Base-by-base conservation (phyloP, 2,113 vertebrate genomes). In the Muntiacus muntjak region DNA sequence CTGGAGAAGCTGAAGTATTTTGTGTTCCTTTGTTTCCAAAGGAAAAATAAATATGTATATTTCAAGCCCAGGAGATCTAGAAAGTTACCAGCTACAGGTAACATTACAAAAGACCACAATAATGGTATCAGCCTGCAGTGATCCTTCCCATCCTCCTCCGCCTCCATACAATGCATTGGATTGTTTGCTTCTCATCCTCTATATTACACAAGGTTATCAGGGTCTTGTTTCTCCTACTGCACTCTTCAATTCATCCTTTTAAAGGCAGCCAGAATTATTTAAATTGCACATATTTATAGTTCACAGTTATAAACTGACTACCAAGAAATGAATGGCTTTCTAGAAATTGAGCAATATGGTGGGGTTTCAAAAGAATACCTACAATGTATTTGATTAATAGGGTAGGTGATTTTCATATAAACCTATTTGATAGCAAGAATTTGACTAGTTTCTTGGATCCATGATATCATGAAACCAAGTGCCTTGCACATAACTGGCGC, bases 31-130 rank as follows among this genome's bases (percentile, higher is more conserved):
- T 76, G 55, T 79, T 93, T 95, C 55, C 50, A 87, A 89, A 54
- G 21, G 54, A 89, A 96, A 94, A 57, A 87, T 64, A 83, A 95
- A 78, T 87, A 89, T 71, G 28, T 85, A 16, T 64, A 92, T 89
- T 64, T 92, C 88, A 95, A 95, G 19, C 82, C 76, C 67, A 88
- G 87, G 92, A 92, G 85, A 87, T 91, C 6, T 81, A 82, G 60
- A 89, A 92, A 94, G 74, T 57, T 60, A 43, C 6, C 28, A 71
- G 15, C 62, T 79, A 86, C 25, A 52, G 40, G 57, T 52, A n/a
- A 76, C 28, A 30, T 91, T 91, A 47, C 25, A 45, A 43, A 89
- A 54, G 54, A 62, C 64, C 26, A 30, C 11, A 83, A 33, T 60
- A 64, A 40, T 3, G 12, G 25, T 12, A 17, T 67, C 40, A 10